phyloP scores from a whole-genome alignment of 1,140 invertebrate genomes.

The Helicoverpa zea region DNA sequence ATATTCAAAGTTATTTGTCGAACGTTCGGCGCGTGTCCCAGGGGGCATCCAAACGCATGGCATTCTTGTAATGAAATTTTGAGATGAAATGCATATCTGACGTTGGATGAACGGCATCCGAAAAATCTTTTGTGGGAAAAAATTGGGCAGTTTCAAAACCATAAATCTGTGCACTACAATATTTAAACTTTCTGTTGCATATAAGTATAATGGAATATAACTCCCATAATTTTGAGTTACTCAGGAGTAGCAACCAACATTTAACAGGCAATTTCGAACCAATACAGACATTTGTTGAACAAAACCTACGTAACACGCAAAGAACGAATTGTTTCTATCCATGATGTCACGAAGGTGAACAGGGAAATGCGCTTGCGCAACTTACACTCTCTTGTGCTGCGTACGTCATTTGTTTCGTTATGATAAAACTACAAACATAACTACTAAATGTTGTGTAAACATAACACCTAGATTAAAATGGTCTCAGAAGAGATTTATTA shows the following conservation, averaged over 20 bases:
- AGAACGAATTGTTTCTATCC: constrained; percentile 27
- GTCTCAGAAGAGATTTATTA: background rate
- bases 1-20: constrained; percentile 44
- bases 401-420: background rate
- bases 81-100: constrained; percentile 26
- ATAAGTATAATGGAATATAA: too few relatives aligned
- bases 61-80: constrained; percentile 45
- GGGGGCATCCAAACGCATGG: constrained; percentile 27
- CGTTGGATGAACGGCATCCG: constrained; percentile 3
- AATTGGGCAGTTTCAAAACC: background rate
- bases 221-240: too few relatives aligned
- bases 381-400: background rate
- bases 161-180: background rate
- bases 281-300: background rate
- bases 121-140: background rate
- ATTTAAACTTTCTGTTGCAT: too few relatives aligned
- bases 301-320: background rate
- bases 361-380: constrained; percentile 39
- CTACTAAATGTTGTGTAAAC: constrained; percentile 1
- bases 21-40: constrained; percentile 11
- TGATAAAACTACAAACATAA: background rate
- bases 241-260: too few relatives aligned
- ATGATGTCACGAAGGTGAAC: constrained; percentile 31
- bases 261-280: background rate
- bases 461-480: background rate